Conservation (phyloP, 2,888 invertebrate genomes). For the Psylliodes chrysocephalus region DNA sequence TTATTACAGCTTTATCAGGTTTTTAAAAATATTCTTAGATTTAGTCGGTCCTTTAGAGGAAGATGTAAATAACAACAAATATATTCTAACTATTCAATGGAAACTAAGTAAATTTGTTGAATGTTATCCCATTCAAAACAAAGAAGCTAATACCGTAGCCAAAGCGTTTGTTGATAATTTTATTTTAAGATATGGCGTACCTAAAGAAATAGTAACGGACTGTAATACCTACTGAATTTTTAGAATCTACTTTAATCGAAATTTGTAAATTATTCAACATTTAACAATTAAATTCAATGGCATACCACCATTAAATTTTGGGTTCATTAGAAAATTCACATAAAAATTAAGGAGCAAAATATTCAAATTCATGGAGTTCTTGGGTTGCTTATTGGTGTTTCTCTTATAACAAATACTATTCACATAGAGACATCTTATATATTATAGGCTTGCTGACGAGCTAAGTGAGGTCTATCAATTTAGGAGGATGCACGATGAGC, state of each 20-base stretch:
- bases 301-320: constrained; percentile 34
- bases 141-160: background rate
- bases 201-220: background rate
- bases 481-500: too few species aligned
- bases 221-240: background rate
- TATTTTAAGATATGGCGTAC: background rate
- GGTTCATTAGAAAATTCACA: constrained; percentile 38
- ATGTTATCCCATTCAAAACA: background rate
- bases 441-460: too few species aligned
- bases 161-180: background rate
- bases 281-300: constrained; percentile 27
- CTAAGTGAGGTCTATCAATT: too few species aligned
- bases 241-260: constrained; percentile 14
- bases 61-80: background rate
- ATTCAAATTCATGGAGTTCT: constrained; percentile 40
- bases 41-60: background rate
- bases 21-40: constrained; percentile 12
- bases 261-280: constrained; percentile 35
- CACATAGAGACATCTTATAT: too few species aligned
- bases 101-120: constrained; percentile 10
- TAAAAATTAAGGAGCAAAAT: constrained; percentile 29
- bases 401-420: constrained; percentile 46
- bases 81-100: constrained; percentile 7
- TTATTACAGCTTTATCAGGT: too few species aligned
- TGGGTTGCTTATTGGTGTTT: constrained; percentile 46